Conservation (phyloP, 2,113 vertebrate species). For the Nyctereutes procyonoides region DNA sequence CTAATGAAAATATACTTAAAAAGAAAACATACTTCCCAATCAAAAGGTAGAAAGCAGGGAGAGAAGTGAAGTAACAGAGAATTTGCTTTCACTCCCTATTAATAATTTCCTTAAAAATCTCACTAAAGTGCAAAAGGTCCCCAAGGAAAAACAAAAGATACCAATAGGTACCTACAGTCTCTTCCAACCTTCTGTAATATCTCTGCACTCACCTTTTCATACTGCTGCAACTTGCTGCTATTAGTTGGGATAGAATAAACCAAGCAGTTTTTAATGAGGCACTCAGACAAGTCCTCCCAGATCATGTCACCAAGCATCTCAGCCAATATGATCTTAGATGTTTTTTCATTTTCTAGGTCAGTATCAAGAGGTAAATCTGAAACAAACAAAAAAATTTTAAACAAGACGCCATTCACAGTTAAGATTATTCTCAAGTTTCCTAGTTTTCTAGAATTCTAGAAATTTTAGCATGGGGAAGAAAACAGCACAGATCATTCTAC, state of each 20-base stretch:
- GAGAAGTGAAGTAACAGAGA: neutral
- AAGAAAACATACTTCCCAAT: constrained; percentile 32
- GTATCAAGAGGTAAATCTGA: constrained; percentile 89
- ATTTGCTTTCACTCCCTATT: constrained; percentile 24
- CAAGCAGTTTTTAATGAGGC: constrained; percentile 95
- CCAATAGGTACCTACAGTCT: neutral
- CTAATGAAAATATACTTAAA: constrained; percentile 3
- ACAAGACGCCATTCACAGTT: constrained; percentile 6
- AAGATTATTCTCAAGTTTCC: neutral
- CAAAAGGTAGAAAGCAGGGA: neutral
- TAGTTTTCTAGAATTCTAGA: constrained; percentile 45
- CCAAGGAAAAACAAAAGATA: neutral
- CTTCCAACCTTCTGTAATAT: neutral
- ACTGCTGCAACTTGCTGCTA: constrained; percentile 94
- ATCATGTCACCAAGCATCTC: constrained; percentile 92
- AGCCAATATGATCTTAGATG: constrained; percentile 75
- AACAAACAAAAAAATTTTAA: constrained; percentile 69
- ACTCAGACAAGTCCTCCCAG: constrained; percentile 95
- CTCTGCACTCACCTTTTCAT: constrained; percentile 89
- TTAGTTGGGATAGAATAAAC: constrained; percentile 95
- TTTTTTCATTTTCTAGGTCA: constrained; percentile 77
- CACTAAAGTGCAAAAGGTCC: constrained; percentile 26
- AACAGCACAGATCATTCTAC: neutral
- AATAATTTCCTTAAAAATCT: constrained; percentile 16
- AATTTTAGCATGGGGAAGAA: constrained; percentile 37